Evolutionary conservation across 2,888 invertebrate species (phyloP), one percentile per base, ranked within the genome.

Genomic region (Habroteleia sp.): DNA sequence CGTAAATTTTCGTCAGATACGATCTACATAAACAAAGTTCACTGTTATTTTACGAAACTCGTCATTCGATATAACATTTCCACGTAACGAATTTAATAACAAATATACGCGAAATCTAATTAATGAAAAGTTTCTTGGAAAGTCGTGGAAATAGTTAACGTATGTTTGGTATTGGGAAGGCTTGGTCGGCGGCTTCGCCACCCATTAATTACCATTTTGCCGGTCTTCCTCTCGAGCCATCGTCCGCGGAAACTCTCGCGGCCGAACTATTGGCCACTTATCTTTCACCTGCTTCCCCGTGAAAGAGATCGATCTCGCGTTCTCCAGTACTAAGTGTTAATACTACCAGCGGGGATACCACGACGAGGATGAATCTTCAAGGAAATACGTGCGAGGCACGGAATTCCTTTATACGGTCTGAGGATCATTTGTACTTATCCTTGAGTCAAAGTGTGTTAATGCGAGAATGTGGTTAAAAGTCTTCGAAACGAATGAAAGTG

Each of bases 271-370:
- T 58, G 54, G 44, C 60, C 35, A 75, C 60, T 75, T 71, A 65
- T 72, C 71, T 76, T 72, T 75, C 75, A 66, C 75, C 62, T 72
- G 66, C 50, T 76, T 65, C 46, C 25, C 52, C 60, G 42, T 54
- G 65, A 76, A 76, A 54, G 69, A 73, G 69, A 76, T 76, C 60
- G 73, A 76, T 76, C 72, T 76, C 58, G 50, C 42, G 31, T 42
- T 60, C 62, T 4, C 58, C 25, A 13, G 23, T 52, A 6, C 60
- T 48, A 66, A 76, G 60, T 72, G 65, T 62, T 68, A 37, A 42
- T 69, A 56, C 48, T 29, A 48, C 25, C 52, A 39, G 29, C 62
- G 63, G 58, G 44, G 42, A 56, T 58, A 72, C 25, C 37, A 42
- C 65, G 66, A 60, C 65, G 54, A 54, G 62, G 58, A 68, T 66